Base-by-base conservation (phyloP, 1,140 invertebrate species). In the Brachionus calyciflorus region DNA sequence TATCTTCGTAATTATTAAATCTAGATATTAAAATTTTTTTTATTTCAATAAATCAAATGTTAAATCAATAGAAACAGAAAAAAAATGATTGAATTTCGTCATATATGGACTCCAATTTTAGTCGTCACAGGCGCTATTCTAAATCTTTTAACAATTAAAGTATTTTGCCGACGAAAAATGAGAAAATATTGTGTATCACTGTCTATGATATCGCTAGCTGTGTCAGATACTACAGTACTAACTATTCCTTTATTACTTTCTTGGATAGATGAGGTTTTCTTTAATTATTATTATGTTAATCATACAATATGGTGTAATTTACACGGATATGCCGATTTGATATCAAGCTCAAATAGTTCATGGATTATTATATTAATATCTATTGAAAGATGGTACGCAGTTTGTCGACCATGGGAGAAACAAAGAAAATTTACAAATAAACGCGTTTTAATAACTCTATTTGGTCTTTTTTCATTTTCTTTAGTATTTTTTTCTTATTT, bases 291-390 rank as follows among this genome's bases (percentile, higher is more conserved):
- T 30, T 73, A 41, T 33, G 69, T 73, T 21, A 73, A 73, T 14
- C 49, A 73, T 24, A 73, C 69, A 19, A 14, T 73, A 21, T 73
- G 69, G 69, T 73, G 69, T 19, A 73, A 73, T 55, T 37, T 73
- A 40, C 69, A 73, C 28, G 69, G 69, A 9, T 73, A 73, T 55
- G 69, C 51, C 14, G 69, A 73, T 55, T 40, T 73, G 24, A 41
- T 73, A 30, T 73, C 51, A 4, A 40, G 69, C 46, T 49, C 69
- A 30, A 73, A 51, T 37, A 40, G 44, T 10, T 73, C 69, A 7
- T 73, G 69, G 69, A 73, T 55, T 21, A 73, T 73, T n/a, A 73
- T 73, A 3, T 24, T 73, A 21, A 73, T 73, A 37, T 73, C 69
- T 10, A 14, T 73, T 19, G 69, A 73, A 26, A 21, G 69, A 26